phyloP scores from a whole-genome alignment of 2,113 vertebrate genomes.

The Amphiprion ocellaris region DNA sequence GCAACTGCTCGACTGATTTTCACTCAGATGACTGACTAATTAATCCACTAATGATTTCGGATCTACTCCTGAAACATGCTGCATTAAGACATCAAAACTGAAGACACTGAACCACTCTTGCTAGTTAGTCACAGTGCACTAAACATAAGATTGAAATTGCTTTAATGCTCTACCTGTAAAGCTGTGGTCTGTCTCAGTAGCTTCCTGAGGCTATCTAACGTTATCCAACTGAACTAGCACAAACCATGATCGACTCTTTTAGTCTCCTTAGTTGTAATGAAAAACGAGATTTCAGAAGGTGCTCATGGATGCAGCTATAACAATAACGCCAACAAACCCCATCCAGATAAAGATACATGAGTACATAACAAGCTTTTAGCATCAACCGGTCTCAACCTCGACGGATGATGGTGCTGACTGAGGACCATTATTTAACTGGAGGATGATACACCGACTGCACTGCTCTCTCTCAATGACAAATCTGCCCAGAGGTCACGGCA shows the following conservation, averaged over 20 bases:
- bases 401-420: constrained; percentile 30
- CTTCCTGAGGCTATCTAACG: not conserved
- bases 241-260: not conserved
- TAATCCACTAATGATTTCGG: too few species aligned
- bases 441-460: constrained; percentile 37
- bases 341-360: not conserved
- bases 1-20: not conserved
- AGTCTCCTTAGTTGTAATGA: not conserved
- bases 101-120: not conserved
- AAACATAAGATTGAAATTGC: not conserved
- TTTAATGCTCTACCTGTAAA: not conserved
- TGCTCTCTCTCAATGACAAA: not conserved
- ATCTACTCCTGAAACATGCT: not conserved
- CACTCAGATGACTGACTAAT: not conserved
- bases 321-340: not conserved
- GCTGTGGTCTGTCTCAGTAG: not conserved
- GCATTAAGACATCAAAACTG: not conserved
- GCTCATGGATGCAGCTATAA: not conserved
- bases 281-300: not conserved
- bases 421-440: constrained; percentile 17
- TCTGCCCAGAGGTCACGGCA: not conserved
- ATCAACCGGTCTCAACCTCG: constrained; percentile 31
- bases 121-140: not conserved
- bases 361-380: not conserved
- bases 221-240: not conserved